Evolutionary conservation across 2,888 invertebrate genomes (phyloP), one percentile per base, ranked within the genome.

Genomic region (Scaptomyza parva): DNA sequence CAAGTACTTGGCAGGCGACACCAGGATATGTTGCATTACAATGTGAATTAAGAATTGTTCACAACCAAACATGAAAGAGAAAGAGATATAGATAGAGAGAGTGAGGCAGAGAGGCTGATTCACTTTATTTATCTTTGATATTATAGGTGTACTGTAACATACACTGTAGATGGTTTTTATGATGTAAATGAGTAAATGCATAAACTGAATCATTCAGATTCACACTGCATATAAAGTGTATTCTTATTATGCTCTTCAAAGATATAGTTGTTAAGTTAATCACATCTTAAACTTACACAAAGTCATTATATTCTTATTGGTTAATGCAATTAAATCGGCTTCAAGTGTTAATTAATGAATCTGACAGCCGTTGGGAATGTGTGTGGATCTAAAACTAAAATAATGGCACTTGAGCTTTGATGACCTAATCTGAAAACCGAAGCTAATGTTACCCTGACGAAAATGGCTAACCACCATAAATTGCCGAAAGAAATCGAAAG

Each of bases 401-500:
- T 73, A 53, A 64, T 43, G 67, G 64, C 68, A 82, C 76, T 81
- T 83, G 55, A 79, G 67, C 22, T 14, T 37, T 17, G 30, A 5
- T 20, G 30, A 33, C 12, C 22, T n/a, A 62, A 55, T 35, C 53
- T 40, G 41, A 39, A 37, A 51, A 41, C 50, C 54, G 66, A 62
- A 69, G 45, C 52, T 22, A 65, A 61, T 26, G 45, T 55, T 50
- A 55, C 44, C 45, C 57, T 44, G 48, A 9, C 39, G 37, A 53
- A 51, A 60, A 80, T 80, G 74, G 76, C 66, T 41, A 52, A 52
- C 41, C 14, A 48, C 71, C 81, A 86, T 81, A 85, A 85, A 85
- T 85, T 76, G 71, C 63, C 70, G n/a, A 78, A 80, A 72, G 79
- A 88, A 88, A 88, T 88, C 86, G 86, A 88, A 88, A 86, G 83